phyloP scores from a whole-genome alignment of 1,140 invertebrate species.

The Procambarus clarkii region DNA sequence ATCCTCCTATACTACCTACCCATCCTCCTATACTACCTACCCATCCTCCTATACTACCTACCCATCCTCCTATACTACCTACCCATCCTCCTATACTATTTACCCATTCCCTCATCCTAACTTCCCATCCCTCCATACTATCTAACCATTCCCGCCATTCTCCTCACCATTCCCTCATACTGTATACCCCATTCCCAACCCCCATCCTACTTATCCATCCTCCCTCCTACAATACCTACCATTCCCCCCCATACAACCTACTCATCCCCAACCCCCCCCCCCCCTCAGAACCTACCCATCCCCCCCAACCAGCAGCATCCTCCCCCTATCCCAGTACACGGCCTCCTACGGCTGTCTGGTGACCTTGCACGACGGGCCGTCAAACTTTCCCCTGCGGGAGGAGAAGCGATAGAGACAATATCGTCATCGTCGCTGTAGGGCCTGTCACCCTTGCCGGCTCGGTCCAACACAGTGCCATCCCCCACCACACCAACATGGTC shows the following conservation, averaged over 20 bases:
- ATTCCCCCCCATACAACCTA: neutral
- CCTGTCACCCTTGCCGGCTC: neutral
- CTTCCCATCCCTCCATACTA: too few relatives aligned
- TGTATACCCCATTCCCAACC: neutral
- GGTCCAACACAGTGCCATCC: neutral
- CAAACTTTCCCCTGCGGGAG: slow-evolving; percentile 12
- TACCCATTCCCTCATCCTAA: too few relatives aligned
- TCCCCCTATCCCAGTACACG: neutral
- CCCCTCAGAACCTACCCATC: neutral
- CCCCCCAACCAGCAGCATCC: neutral
- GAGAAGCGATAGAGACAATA: slow-evolving; percentile 29
- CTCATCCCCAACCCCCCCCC: neutral
- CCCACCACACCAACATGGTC: neutral
- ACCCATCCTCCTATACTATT: too few relatives aligned
- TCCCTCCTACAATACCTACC: neutral
- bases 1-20: too few relatives aligned
- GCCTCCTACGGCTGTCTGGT: neutral
- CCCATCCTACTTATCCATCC: too few relatives aligned
- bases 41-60: too few relatives aligned
- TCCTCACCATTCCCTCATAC: too few relatives aligned
- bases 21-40: too few relatives aligned
- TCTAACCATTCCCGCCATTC: too few relatives aligned
- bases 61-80: too few relatives aligned
- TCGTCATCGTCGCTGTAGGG: neutral
- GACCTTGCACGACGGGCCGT: slow-evolving; percentile 24